phyloP scores from a whole-genome alignment of 2,888 invertebrate genomes.

The Laothoe populi region DNA sequence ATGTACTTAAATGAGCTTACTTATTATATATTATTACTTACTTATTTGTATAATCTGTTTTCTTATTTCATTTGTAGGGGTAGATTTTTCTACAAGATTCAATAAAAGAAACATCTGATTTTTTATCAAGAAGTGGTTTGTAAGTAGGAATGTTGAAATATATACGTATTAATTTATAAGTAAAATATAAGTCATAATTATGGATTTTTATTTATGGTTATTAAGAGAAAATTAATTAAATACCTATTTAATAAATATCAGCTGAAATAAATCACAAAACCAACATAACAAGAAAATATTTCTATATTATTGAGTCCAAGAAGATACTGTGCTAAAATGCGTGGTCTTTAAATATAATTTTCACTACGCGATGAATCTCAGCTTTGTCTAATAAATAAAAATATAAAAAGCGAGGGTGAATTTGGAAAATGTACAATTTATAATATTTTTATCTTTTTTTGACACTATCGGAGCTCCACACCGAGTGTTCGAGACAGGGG shows the following conservation, averaged over 20 bases:
- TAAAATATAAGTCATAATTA: too few relatives aligned
- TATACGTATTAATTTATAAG: too few relatives aligned
- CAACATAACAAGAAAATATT: too few relatives aligned
- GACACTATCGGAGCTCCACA: constrained; percentile 80
- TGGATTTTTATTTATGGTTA: too few relatives aligned
- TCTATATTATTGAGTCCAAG: too few relatives aligned
- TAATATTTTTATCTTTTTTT: constrained; percentile 84
- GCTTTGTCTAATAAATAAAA: constrained; percentile 17
- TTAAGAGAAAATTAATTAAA: too few relatives aligned
- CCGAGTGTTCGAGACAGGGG: constrained; percentile 75
- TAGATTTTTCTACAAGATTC: constrained; percentile 34
- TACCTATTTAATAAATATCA: too few relatives aligned
- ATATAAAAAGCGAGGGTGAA: constrained; percentile 26
- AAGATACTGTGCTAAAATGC: too few relatives aligned
- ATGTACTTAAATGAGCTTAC: constrained; percentile 78
- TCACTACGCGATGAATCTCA: not conserved
- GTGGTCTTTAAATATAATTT: not conserved
- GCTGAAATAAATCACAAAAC: too few relatives aligned
- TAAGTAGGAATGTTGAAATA: too few relatives aligned
- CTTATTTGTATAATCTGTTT: constrained; percentile 71
- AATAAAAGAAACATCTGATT: not conserved
- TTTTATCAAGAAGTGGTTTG: too few relatives aligned
- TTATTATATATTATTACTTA: too few relatives aligned
- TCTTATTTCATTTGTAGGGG: constrained; percentile 47
- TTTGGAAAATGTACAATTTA: constrained; percentile 71